phyloP scores from a whole-genome alignment of 1,140 invertebrate genomes.

The Dendroctonus valens region DNA sequence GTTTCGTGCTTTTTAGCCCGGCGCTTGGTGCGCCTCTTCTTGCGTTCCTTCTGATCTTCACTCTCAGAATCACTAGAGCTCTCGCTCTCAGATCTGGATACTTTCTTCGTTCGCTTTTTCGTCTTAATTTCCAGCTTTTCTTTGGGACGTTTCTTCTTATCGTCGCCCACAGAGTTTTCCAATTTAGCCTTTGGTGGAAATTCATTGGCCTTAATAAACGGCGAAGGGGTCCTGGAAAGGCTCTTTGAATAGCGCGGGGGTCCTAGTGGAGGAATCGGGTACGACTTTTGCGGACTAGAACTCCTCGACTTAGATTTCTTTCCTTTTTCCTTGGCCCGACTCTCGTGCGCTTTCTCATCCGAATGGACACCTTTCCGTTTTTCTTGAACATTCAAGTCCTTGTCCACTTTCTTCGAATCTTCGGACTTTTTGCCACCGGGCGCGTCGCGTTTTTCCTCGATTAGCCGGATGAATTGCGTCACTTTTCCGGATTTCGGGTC shows the following conservation, averaged over 20 bases:
- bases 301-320: slow-evolving; percentile 47
- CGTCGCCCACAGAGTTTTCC: slow-evolving; percentile 53
- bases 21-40: slow-evolving; percentile 51
- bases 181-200: slow-evolving; percentile 58
- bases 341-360: slow-evolving; percentile 27
- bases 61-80: slow-evolving; percentile 53
- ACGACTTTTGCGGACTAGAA: slow-evolving; percentile 42
- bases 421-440: slow-evolving; percentile 42
- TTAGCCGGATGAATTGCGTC: slow-evolving; percentile 11
- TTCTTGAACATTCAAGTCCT: slow-evolving; percentile 33
- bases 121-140: slow-evolving; percentile 48
- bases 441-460: slow-evolving; percentile 40
- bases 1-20: slow-evolving; percentile 47
- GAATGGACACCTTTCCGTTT: slow-evolving; percentile 35
- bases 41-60: slow-evolving; percentile 53
- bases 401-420: slow-evolving; percentile 41
- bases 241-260: slow-evolving; percentile 62
- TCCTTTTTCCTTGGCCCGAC: slow-evolving; percentile 34
- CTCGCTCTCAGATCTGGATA: slow-evolving; percentile 44
- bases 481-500: slow-evolving; percentile 25
- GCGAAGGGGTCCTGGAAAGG: slow-evolving; percentile 74
- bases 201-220: slow-evolving; percentile 75
- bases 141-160: slow-evolving; percentile 50
- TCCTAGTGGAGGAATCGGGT: slow-evolving; percentile 45
- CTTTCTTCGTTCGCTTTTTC: slow-evolving; percentile 39